Evolutionary conservation across 2,797 vertebrate species (phyloP).

Genomic region (Microcaecilia unicolor): DNA sequence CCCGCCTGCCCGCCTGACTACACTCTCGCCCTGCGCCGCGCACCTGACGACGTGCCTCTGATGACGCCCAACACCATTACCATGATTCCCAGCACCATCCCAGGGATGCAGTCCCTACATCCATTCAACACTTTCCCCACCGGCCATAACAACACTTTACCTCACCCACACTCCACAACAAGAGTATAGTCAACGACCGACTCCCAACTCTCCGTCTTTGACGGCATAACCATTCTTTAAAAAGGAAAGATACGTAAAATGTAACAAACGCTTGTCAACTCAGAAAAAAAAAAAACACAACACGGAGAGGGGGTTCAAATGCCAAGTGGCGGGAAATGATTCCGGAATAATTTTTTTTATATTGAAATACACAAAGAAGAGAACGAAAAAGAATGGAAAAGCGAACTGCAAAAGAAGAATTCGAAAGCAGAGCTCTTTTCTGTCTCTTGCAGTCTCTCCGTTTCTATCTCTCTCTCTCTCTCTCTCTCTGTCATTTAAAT

Average conservation of each 20-base stretch:
- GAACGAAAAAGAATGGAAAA: no score
- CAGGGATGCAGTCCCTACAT: constrained; percentile 80
- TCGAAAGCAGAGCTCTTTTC: background rate
- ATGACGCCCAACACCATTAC: constrained; percentile 86
- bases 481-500: background rate
- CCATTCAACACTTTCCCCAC: constrained; percentile 82
- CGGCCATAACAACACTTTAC: constrained; percentile 87
- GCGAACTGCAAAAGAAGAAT: no score
- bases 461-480: background rate
- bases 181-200: constrained; percentile 90
- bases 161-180: constrained; percentile 88
- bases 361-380: background rate
- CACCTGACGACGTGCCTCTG: constrained; percentile 81
- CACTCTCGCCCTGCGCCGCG: constrained; percentile 78
- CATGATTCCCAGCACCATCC: constrained; percentile 81
- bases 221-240: background rate
- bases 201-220: constrained; percentile 7
- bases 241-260: no score
- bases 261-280: background rate
- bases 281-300: background rate
- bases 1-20: constrained; percentile 87
- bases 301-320: background rate
- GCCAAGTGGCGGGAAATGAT: background rate
- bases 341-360: background rate
- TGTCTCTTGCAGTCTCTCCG: background rate